These are phyloP conservation scores for Julus scandinavius DNA, from an alignment of 2,888 invertebrate genomes.

Conservation along the genomic window DNA sequence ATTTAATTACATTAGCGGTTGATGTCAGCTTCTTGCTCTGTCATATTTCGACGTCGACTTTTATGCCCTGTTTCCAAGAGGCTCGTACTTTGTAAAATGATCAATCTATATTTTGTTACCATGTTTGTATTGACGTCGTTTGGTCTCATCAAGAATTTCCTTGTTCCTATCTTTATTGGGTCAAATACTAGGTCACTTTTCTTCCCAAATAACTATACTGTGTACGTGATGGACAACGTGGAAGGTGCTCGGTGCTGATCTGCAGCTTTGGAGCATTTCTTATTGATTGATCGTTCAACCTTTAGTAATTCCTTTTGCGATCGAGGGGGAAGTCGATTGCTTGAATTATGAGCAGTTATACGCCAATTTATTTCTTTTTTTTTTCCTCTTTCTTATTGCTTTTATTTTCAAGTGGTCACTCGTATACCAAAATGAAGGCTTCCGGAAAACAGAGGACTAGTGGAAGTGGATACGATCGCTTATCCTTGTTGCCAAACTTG, in stretches of 20 bases:
- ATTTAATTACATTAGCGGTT: slow-evolving; percentile 25
- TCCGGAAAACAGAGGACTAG: not conserved
- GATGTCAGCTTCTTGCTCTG: slow-evolving; percentile 16
- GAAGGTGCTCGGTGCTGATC: slow-evolving; percentile 25
- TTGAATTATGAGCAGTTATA: slow-evolving; percentile 26
- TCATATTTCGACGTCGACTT: not conserved
- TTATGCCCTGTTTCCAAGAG: not conserved
- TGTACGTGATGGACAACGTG: not conserved
- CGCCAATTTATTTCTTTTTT: slow-evolving; percentile 25
- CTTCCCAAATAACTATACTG: not conserved
- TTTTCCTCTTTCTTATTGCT: slow-evolving; percentile 10
- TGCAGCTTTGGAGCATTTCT: slow-evolving; percentile 16
- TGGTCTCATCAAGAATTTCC: slow-evolving; percentile 14
- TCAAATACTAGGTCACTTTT: slow-evolving; percentile 24
- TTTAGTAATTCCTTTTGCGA: slow-evolving; percentile 33
- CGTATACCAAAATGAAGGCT: not conserved
- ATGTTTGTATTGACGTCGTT: slow-evolving; percentile 11
- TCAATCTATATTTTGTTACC: not conserved
- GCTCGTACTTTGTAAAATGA: slow-evolving; percentile 4
- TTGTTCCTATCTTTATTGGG: slow-evolving; percentile 33
- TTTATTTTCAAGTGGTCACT: slow-evolving; percentile 33
- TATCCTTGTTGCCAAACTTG: not conserved
- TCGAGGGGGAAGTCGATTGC: slow-evolving; percentile 17
- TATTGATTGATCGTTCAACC: slow-evolving; percentile 33
- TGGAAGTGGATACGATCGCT: slow-evolving; percentile 23